Base-by-base conservation (phyloP, 2,797 vertebrate species). In the Valencia hispanica region DNA sequence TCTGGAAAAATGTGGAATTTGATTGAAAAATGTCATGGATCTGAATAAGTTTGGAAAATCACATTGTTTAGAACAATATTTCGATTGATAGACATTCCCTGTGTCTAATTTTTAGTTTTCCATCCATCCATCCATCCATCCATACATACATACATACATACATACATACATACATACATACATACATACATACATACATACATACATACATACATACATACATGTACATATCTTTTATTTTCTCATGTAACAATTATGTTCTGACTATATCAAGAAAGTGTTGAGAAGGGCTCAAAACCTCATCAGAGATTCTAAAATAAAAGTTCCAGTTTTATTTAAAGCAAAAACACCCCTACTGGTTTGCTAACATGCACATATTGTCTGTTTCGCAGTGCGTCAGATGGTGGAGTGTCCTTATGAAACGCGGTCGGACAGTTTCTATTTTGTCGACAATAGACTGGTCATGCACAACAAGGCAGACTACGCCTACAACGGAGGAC, bases 381-480 rank as follows among this genome's bases (percentile, higher is more conserved):
- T 86, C 27, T 92, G 75, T 84, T 71, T 91, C 85, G 66, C 94
- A 98, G 97, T 98, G 81, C 94, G 93, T 78, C 95, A 97, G 94
- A 98, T 97, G 97, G 96, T 97, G 86, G 96, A 96, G 74, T 95
- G 96, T 86, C 97, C 97, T 0, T 97, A 97, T 0, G 97, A 98
- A 93, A 97, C 97, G 1, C 96, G 96, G 75, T 98, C 97, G 0
- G 97, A 98, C 95, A 98, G 97, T 92, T 98, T 98, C 94, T 98
- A 98, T 91, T 98, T 98, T 81, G 97, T 97, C 11, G 97, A 98
- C 91, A 96, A 97, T 96, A 97, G 95, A 94, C 94, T 98, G 94
- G 95, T 98, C 83, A 98, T 98, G 97, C 97, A 98, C 95, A 98
- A 97, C 94, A 98, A 97, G 90, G 97, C 97, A 0, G 97, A 98